phyloP scores from a whole-genome alignment of 2,797 vertebrate genomes.

The Lutjanus argentimaculatus region DNA sequence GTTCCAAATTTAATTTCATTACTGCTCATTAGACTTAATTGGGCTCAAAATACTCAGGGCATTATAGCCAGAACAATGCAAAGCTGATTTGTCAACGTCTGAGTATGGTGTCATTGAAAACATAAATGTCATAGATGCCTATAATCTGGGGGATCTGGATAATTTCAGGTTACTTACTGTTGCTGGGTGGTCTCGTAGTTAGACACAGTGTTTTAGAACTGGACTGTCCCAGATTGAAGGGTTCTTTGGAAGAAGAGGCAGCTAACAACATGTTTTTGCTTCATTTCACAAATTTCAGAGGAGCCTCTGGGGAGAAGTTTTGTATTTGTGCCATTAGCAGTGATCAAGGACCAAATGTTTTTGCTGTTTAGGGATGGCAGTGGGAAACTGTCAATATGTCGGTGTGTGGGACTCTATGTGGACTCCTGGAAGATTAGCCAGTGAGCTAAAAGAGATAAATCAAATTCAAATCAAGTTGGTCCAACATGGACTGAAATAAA shows the following conservation, averaged over 20 bases:
- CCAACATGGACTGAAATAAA: not conserved
- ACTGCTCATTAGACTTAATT: conserved; percentile 39
- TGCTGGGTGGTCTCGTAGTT: not conserved
- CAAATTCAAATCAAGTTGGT: too few species aligned
- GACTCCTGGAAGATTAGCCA: too few species aligned
- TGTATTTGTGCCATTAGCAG: not conserved
- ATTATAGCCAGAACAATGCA: not conserved
- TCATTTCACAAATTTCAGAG: not conserved
- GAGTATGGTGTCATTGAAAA: not conserved
- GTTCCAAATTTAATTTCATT: conserved; percentile 45
- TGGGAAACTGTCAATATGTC: not conserved
- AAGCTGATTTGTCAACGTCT: not conserved
- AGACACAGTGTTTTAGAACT: not conserved
- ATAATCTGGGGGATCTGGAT: not conserved
- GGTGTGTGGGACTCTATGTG: too few species aligned
- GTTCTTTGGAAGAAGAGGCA: not conserved
- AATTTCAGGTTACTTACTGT: not conserved
- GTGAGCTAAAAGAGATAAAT: too few species aligned
- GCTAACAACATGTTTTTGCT: not conserved
- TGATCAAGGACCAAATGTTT: not conserved
- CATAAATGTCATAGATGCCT: not conserved
- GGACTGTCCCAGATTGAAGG: not conserved
- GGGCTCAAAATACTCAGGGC: conserved; percentile 7
- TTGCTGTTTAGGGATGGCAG: not conserved
- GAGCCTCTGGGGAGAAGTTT: not conserved